Conservation (phyloP, 2,888 invertebrate genomes). For the Patella pellucida region DNA sequence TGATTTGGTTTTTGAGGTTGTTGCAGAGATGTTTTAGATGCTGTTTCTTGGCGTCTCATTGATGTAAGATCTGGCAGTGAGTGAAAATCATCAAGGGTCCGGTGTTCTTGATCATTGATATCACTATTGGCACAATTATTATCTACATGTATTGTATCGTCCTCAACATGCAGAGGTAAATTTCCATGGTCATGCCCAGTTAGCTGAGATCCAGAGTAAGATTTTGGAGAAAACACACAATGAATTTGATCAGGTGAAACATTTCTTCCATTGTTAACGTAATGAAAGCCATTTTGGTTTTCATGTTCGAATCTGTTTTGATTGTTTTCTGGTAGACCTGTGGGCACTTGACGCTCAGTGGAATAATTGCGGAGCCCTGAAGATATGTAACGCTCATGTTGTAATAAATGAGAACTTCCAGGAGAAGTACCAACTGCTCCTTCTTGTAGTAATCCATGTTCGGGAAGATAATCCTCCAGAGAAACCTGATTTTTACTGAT, state of each 20-base stretch:
- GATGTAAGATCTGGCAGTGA: background rate
- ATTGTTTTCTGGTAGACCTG: background rate
- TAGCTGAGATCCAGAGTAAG: background rate
- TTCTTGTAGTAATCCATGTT: background rate
- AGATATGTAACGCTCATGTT: background rate
- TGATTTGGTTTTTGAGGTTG: slow-evolving; percentile 1
- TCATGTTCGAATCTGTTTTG: background rate
- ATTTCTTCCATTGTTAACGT: no score
- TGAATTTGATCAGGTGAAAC: background rate
- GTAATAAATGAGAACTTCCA: background rate
- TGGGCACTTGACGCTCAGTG: background rate
- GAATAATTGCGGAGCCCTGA: background rate
- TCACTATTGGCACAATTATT: background rate
- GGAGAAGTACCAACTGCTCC: background rate
- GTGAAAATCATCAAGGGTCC: background rate
- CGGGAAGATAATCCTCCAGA: background rate
- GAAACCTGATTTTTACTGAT: background rate
- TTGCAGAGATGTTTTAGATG: background rate
- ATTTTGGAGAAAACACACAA: background rate
- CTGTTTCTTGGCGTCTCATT: background rate
- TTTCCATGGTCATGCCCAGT: background rate
- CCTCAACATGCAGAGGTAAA: background rate
- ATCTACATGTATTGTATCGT: background rate
- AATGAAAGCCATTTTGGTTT: no score
- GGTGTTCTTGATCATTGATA: background rate